Conservation (phyloP, 2,113 vertebrate genomes). For the Enhydra lutris region DNA sequence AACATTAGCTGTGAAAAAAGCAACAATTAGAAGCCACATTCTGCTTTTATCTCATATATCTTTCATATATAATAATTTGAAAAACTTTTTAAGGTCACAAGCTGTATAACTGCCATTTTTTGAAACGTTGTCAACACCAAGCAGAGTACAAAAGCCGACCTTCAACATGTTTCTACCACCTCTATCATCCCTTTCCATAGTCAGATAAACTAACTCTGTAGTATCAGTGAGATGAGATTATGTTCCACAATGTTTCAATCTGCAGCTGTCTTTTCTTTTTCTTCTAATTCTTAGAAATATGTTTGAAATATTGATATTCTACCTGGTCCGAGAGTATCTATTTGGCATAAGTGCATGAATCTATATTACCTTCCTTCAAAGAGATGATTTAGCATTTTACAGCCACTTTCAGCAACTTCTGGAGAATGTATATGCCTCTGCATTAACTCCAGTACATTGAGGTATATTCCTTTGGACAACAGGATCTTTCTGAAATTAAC, state of each 20-base stretch:
- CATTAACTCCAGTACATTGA: slow-evolving; percentile 95
- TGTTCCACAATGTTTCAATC: background rate
- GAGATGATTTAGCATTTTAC: slow-evolving; percentile 88
- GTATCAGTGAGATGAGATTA: background rate
- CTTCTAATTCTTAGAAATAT: background rate
- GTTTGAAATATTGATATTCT: background rate
- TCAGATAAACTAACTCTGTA: background rate
- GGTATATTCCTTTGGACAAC: slow-evolving; percentile 92
- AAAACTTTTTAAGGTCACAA: background rate
- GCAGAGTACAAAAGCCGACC: background rate
- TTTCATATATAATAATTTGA: background rate
- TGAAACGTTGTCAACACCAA: background rate
- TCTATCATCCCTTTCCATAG: background rate
- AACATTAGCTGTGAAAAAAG: background rate
- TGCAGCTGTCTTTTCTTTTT: background rate
- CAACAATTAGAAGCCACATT: background rate
- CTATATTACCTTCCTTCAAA: slow-evolving; percentile 90
- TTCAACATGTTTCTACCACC: background rate
- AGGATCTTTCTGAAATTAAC: slow-evolving; percentile 88
- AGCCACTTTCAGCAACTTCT: slow-evolving; percentile 90
- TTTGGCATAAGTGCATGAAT: background rate
- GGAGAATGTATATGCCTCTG: slow-evolving; percentile 85
- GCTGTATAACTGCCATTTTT: background rate
- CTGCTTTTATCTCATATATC: background rate
- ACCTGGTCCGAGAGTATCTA: background rate